Conservation (phyloP, 2,888 invertebrate species). For the Synanthedon tipuliformis region DNA sequence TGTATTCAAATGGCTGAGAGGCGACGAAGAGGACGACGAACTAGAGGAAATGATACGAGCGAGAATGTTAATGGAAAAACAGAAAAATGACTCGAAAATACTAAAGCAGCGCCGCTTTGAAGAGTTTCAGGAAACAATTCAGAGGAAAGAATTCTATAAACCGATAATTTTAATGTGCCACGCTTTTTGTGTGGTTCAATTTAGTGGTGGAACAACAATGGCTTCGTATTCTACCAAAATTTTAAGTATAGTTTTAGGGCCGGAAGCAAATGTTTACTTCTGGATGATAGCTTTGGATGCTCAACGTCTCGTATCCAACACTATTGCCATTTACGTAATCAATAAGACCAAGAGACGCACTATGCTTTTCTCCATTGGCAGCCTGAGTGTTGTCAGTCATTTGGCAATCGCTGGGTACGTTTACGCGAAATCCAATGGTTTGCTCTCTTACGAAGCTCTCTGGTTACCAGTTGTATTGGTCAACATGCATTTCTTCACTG, state of each 20-base stretch:
- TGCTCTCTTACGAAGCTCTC: constrained; percentile 29
- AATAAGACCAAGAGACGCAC: constrained; percentile 70
- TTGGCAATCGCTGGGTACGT: constrained; percentile 57
- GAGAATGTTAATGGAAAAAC: constrained; percentile 19
- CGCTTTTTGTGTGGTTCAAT: constrained; percentile 72
- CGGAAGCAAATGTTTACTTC: constrained; percentile 68
- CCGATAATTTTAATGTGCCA: constrained; percentile 70
- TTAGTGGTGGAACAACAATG: constrained; percentile 75
- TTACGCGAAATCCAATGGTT: constrained; percentile 24
- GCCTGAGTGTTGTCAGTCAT: constrained; percentile 68
- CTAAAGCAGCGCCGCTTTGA: constrained; percentile 4
- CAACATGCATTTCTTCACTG: constrained; percentile 64
- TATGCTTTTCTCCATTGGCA: constrained; percentile 69
- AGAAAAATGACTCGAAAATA: constrained; percentile 13
- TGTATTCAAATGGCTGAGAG: constrained; percentile 70
- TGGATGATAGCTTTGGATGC: constrained; percentile 74
- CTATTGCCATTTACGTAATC: constrained; percentile 69
- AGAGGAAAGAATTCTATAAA: constrained; percentile 62
- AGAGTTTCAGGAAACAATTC: constrained; percentile 19
- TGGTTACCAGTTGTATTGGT: constrained; percentile 61
- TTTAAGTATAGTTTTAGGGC: constrained; percentile 66
- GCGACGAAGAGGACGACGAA: constrained; percentile 50
- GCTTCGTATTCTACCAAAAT: constrained; percentile 75
- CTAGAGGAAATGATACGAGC: constrained; percentile 39
- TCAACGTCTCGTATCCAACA: constrained; percentile 69